phyloP scores from a whole-genome alignment of 1,140 invertebrate genomes.

The Orchesella cincta region DNA sequence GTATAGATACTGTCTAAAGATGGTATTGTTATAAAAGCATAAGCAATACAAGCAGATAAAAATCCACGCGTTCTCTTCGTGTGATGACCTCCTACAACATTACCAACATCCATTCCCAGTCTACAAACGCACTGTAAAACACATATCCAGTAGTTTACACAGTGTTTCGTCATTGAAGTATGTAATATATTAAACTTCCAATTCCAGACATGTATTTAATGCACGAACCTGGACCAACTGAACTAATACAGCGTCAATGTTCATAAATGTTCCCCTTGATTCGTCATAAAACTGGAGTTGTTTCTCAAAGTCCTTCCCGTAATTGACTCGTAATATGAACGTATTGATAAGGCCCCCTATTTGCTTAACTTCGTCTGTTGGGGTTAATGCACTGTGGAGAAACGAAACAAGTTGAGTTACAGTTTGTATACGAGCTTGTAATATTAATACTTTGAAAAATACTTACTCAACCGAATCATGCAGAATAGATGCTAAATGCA shows the following conservation, averaged over 20 bases:
- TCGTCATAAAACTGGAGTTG: slow-evolving; percentile 93
- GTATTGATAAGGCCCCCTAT: slow-evolving; percentile 80
- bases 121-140: slow-evolving; percentile 72
- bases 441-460: background rate
- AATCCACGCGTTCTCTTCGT: slow-evolving; percentile 80
- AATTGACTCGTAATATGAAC: slow-evolving; percentile 77
- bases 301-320: slow-evolving; percentile 82
- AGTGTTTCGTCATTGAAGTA: too few relatives aligned
- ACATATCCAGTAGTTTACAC: too few relatives aligned
- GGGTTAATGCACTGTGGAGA: slow-evolving; percentile 75
- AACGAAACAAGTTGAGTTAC: slow-evolving; percentile 15
- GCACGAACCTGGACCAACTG: slow-evolving; percentile 76
- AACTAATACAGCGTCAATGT: slow-evolving; percentile 81
- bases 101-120: slow-evolving; percentile 71
- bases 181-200: background rate
- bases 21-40: slow-evolving; percentile 92
- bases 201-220: slow-evolving; percentile 39
- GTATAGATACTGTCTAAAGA: slow-evolving; percentile 76
- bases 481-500: slow-evolving; percentile 81
- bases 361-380: slow-evolving; percentile 87
- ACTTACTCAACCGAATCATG: slow-evolving; percentile 90
- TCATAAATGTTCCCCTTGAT: slow-evolving; percentile 81
- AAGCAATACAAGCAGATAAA: slow-evolving; percentile 91
- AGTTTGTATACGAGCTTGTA: background rate
- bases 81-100: slow-evolving; percentile 73